Evolutionary conservation across 2,113 vertebrate species (phyloP).

Genomic region (Gadus macrocephalus): DNA sequence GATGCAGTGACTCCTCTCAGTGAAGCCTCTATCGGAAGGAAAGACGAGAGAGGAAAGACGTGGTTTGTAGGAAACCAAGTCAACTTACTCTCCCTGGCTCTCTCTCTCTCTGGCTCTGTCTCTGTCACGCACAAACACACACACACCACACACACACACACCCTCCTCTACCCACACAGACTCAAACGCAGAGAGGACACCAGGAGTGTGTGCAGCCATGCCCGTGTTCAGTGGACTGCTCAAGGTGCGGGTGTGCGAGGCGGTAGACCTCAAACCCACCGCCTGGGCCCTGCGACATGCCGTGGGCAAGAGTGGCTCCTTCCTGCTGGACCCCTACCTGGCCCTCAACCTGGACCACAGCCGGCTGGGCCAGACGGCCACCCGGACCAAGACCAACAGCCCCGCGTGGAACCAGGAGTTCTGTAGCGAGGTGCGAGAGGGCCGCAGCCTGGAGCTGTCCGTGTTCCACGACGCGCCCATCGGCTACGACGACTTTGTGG

Average conservation of each 20-base stretch:
- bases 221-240: constrained; percentile 98
- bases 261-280: constrained; percentile 96
- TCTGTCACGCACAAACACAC: constrained; percentile 41
- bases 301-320: constrained; percentile 93
- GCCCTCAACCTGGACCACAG: constrained; percentile 97
- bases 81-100: background rate
- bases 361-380: constrained; percentile 95
- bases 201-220: constrained; percentile 73
- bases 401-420: constrained; percentile 98
- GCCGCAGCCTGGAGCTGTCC: constrained; percentile 93
- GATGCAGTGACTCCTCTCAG: constrained; percentile 52
- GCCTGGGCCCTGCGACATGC: constrained; percentile 96
- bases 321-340: constrained; percentile 95
- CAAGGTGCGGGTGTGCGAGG: constrained; percentile 97
- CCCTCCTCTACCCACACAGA: constrained; percentile 8
- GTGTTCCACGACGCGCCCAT: constrained; percentile 99
- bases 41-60: constrained; percentile 23
- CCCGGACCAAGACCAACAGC: constrained; percentile 95
- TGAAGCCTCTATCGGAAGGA: constrained; percentile 44
- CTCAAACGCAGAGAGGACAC: background rate
- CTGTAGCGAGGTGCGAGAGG: constrained; percentile 93
- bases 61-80: constrained; percentile 32
- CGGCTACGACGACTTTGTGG: constrained; percentile 98
- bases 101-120: background rate
- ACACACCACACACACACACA: constrained; percentile 39